These are phyloP conservation scores for Gymnoscopelus microlampas DNA, from an alignment of 2,797 vertebrate genomes.

Conservation along the genomic window DNA sequence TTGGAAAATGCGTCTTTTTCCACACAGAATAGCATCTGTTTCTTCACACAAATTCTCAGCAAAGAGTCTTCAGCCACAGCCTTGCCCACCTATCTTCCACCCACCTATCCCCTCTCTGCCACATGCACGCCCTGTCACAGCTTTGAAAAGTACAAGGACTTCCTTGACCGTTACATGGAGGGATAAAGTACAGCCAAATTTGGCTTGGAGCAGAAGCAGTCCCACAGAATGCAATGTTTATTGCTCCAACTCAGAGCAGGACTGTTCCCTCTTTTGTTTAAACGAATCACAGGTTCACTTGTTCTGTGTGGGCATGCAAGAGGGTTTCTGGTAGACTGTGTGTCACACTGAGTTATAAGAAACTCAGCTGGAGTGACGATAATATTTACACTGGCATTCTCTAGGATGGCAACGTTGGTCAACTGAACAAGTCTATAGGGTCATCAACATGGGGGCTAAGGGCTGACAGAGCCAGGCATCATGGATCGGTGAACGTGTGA, in stretches of 20 bases:
- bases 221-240: constrained; percentile 51
- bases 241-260: constrained; percentile 38
- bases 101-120: neutral
- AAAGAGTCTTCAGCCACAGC: neutral
- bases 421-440: constrained; percentile 24
- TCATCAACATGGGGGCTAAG: neutral
- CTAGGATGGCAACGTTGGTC: constrained; percentile 42
- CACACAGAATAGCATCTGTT: too few relatives aligned
- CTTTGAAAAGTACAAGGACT: constrained; percentile 39
- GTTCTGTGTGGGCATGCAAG: constrained; percentile 51
- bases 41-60: too few relatives aligned
- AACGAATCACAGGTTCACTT: constrained; percentile 48
- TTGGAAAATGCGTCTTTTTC: too few relatives aligned
- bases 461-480: constrained; percentile 13
- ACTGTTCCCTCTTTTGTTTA: constrained; percentile 54
- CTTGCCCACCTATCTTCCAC: neutral
- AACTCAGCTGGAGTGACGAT: constrained; percentile 58
- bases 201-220: constrained; percentile 42
- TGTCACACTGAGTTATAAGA: constrained; percentile 63
- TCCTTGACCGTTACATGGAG: constrained; percentile 27
- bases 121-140: constrained; percentile 7
- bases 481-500: constrained; percentile 15
- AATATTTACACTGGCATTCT: constrained; percentile 67
- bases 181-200: constrained; percentile 58
- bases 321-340: constrained; percentile 17